Evolutionary conservation across 2,888 invertebrate genomes (phyloP).

Genomic region (Branchinecta sandiegonensis): DNA sequence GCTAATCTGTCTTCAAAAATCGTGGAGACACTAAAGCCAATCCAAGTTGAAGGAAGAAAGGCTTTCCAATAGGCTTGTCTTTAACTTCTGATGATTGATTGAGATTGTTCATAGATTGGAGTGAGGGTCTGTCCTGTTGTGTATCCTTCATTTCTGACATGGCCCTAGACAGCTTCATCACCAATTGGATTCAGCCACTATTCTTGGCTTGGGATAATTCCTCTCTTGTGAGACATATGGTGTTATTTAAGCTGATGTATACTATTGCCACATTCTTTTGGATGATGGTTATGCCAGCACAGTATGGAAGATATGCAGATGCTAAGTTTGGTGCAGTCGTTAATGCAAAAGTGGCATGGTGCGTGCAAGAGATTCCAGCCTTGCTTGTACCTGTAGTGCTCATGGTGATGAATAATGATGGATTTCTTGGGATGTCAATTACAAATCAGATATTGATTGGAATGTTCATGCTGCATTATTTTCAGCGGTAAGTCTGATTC

Average conservation of each 20-base stretch:
- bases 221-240: not conserved
- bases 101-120: no score
- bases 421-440: not conserved
- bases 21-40: no score
- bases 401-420: not conserved
- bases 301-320: conserved; percentile 1
- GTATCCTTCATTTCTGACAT: no score
- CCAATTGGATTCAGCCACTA: not conserved
- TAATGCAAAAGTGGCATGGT: conserved; percentile 12
- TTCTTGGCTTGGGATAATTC: not conserved
- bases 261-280: not conserved
- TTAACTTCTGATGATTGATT: no score
- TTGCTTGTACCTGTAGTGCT: not conserved
- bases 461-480: conserved; percentile 11
- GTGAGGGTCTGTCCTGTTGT: no score
- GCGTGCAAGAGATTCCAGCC: conserved; percentile 2
- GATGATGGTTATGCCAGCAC: conserved; percentile 15
- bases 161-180: not conserved
- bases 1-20: no score
- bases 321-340: not conserved
- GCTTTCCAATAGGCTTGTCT: no score
- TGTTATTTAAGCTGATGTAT: not conserved
- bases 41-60: no score
- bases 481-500: not conserved
- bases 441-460: not conserved